These are phyloP conservation scores for Xenus cinereus DNA, from an alignment of 2,113 vertebrate species.

Conservation along the genomic window DNA sequence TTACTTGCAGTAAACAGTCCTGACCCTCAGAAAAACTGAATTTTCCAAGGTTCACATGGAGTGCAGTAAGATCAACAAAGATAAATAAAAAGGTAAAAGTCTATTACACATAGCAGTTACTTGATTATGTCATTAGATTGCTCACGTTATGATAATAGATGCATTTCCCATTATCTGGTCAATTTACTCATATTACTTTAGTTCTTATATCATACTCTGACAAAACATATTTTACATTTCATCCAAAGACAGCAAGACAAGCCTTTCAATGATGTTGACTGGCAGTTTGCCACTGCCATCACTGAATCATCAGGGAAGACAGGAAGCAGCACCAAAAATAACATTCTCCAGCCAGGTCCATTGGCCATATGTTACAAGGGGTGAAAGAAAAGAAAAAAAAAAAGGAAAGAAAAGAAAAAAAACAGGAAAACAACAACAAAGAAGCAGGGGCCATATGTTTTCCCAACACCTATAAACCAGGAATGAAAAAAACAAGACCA, in stretches of 20 bases:
- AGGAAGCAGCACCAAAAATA: conserved; percentile 36
- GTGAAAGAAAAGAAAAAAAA: neutral
- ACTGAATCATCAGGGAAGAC: conserved; percentile 25
- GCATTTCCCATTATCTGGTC: neutral
- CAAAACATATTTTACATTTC: neutral
- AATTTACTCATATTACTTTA: neutral
- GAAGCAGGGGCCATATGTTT: neutral
- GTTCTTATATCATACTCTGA: neutral
- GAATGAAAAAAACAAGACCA: neutral
- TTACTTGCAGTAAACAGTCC: neutral
- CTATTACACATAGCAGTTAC: neutral
- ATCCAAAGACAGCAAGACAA: neutral
- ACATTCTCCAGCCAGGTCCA: neutral
- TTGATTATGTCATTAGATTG: neutral
- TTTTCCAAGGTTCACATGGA: neutral
- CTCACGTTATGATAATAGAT: neutral
- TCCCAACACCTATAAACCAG: neutral
- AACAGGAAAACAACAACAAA: neutral
- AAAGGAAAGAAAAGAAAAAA: neutral
- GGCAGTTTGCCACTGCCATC: conserved; percentile 12
- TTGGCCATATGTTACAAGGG: neutral
- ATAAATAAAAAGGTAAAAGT: neutral
- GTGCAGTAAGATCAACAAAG: neutral
- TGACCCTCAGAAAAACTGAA: neutral
- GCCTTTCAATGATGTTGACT: neutral